A percentile compares a stretch with the other conserved stretches of the same genome.
Evolutionary conservation across 2,797 vertebrate genomes (phyloP).

Genomic region (Simalia tracyae): DNA sequence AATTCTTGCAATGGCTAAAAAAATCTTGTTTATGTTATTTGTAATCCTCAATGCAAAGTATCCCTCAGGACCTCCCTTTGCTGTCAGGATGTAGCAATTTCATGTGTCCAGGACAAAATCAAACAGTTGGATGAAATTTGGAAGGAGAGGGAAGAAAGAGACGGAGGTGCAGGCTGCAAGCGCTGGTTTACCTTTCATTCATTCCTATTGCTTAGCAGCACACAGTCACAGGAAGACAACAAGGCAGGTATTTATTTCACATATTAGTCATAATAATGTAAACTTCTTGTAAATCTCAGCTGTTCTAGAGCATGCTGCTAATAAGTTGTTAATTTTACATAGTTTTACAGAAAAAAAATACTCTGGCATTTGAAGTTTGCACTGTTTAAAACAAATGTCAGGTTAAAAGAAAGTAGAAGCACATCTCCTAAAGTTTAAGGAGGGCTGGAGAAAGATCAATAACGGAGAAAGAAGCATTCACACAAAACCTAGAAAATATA

Average conservation of each 20-base stretch:
- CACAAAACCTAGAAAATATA: not conserved
- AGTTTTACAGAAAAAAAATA: not conserved
- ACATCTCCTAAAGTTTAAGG: not conserved
- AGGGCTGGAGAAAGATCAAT: not conserved
- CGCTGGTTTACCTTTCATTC: slow-evolving; percentile 41
- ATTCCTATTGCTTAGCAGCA: slow-evolving; percentile 10
- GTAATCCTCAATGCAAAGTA: slow-evolving; percentile 35
- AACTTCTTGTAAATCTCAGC: not conserved
- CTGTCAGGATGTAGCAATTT: slow-evolving; percentile 60
- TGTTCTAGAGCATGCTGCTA: not conserved
- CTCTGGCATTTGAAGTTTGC: too few species aligned
- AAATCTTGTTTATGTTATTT: slow-evolving; percentile 15
- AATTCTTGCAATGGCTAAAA: slow-evolving; percentile 14
- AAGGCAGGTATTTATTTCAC: not conserved
- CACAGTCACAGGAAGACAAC: slow-evolving; percentile 3
- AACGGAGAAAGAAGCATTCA: not conserved
- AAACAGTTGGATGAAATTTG: slow-evolving; percentile 56
- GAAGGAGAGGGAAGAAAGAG: slow-evolving; percentile 31
- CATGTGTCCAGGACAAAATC: slow-evolving; percentile 39
- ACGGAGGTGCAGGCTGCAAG: slow-evolving; percentile 52
- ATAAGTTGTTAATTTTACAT: not conserved
- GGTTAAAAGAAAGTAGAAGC: not conserved
- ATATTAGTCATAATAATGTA: not conserved
- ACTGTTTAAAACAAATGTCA: not conserved
- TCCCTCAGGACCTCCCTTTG: slow-evolving; percentile 46